Conservation (phyloP, 1,140 invertebrate species). For the Musca vetustissima region DNA sequence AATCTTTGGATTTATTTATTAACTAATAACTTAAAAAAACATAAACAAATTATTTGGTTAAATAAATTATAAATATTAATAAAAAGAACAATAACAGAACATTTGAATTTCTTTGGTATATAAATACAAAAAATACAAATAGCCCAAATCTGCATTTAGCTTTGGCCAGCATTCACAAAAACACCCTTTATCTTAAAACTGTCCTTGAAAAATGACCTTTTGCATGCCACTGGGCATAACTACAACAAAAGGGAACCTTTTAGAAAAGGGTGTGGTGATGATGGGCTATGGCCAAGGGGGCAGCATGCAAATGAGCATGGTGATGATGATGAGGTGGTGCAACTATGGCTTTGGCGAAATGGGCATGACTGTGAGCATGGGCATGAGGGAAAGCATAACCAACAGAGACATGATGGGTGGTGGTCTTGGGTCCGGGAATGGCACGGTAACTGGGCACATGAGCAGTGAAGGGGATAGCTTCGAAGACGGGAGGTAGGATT, state of each 20-base stretch:
- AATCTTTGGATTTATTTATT: no score
- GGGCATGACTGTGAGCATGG: constrained; percentile 11
- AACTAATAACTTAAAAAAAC: no score
- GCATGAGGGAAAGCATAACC: constrained; percentile 43
- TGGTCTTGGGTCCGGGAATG: constrained; percentile 46
- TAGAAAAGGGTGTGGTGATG: constrained; percentile 42
- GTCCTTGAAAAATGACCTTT: constrained; percentile 2
- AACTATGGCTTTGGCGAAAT: constrained; percentile 22
- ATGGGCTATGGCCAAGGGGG: constrained; percentile 31
- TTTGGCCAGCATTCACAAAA: no score
- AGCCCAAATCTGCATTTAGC: no score
- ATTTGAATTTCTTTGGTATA: no score
- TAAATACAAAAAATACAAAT: no score
- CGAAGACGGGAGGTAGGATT: constrained; percentile 43
- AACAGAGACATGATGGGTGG: constrained; percentile 45
- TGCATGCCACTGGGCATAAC: background rate
- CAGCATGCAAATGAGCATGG: constrained; percentile 40
- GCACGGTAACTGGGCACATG: constrained; percentile 44
- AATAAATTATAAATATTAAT: constrained; percentile 5
- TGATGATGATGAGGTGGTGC: constrained; percentile 38
- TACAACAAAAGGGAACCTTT: constrained; percentile 25
- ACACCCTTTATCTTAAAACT: no score
- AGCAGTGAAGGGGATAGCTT: constrained; percentile 33
- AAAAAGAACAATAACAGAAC: background rate
- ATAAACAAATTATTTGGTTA: no score